These are phyloP conservation scores for Phrixothrix hirtus DNA, from an alignment of 2,888 invertebrate genomes.

Conservation along the genomic window DNA sequence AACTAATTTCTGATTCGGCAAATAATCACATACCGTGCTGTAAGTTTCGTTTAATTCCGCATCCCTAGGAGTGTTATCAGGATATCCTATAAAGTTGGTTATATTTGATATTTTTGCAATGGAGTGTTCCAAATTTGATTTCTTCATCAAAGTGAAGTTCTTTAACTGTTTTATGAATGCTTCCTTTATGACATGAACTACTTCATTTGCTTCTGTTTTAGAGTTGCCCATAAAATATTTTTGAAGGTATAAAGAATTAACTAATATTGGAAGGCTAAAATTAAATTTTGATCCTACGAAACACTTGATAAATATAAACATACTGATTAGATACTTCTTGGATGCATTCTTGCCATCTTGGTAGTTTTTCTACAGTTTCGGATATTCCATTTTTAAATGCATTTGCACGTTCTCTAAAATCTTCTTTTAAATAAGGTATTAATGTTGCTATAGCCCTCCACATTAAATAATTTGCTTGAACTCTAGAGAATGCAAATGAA, in stretches of 20 bases:
- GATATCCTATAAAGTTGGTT: conserved; percentile 1
- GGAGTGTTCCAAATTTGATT: no score
- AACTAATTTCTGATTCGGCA: no score
- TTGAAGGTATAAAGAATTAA: background rate
- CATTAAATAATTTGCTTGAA: conserved; percentile 9
- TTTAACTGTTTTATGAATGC: background rate
- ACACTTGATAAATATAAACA: background rate
- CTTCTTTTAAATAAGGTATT: conserved; percentile 6
- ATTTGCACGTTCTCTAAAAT: conserved; percentile 2
- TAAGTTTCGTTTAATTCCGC: background rate
- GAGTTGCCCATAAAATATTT: background rate
- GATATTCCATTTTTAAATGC: conserved; percentile 7
- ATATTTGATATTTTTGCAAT: background rate
- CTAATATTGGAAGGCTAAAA: background rate
- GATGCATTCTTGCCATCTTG: conserved; percentile 8
- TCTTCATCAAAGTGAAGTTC: no score
- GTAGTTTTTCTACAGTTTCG: conserved; percentile 3
- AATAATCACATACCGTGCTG: background rate
- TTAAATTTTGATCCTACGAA: no score
- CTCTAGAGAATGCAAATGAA: conserved; percentile 1
- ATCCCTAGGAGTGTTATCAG: background rate
- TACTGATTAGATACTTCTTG: conserved; percentile 5
- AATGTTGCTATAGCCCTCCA: conserved; percentile 6
- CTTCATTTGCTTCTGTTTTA: background rate
- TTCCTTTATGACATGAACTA: background rate